Base-by-base conservation (phyloP, 1,140 invertebrate species). In the Drosophila auraria region DNA sequence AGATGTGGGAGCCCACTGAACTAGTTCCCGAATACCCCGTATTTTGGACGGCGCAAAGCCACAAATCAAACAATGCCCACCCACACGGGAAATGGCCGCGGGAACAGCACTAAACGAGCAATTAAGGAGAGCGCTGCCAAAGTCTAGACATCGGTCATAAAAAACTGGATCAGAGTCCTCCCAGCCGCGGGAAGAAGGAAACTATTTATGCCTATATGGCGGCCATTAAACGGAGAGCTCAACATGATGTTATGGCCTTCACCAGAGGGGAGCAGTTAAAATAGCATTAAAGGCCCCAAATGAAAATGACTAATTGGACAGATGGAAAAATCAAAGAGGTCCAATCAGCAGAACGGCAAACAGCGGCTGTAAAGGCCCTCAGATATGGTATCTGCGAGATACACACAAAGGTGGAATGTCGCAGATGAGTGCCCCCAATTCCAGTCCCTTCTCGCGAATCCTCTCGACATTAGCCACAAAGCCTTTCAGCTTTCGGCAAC, bases 221-320 rank as follows among this genome's bases (percentile, higher is more conserved):
- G 38, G 51, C 59, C 63, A 76, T 86, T 82, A 87, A 87, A 65
- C 42, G 20, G 42, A 60, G 58, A 50, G 45, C 66, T 58, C 61
- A 75, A 40, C 54, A 80, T 80, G 65, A 63, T 62, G 83, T 84
- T 86, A 86, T 84, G 66, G 75, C 44, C 63, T 33, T 56, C 47
- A 4, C 51, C 64, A 54, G 49, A 25, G 25, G 40, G 76, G 23
- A 51, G 70, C 79, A 72, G 83, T 87, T 87, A 81, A 87, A 89
- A 78, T 89, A 69, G 78, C 80, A 89, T 87, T 69, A 80, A 76
- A 76, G 73, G 68, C 66, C 70, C 74, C 45, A 61, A 74, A 84
- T 84, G 78, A 89, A 87, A 89, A 75, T 89, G 81, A 90, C 84
- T 89, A 89, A 89, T 89, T 89, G 84, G 84, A 89, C 86, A 84